Conservation (phyloP, 2,113 vertebrate genomes). For the Brachypteracias leptosomus region DNA sequence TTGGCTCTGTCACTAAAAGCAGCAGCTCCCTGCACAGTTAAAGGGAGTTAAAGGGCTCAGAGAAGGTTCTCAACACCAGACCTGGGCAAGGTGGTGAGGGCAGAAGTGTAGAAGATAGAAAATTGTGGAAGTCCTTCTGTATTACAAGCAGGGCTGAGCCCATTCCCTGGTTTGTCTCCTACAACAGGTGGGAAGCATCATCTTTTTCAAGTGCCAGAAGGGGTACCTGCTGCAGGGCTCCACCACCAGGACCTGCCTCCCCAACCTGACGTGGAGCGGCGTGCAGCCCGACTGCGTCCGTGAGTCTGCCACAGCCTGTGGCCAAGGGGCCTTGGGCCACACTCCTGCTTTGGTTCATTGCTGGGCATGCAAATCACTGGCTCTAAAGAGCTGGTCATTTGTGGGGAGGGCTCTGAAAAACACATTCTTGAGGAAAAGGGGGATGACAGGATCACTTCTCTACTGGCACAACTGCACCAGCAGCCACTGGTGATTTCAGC, state of each 20-base stretch:
- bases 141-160: rapidly evolving
- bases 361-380: background rate
- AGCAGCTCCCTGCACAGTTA: background rate
- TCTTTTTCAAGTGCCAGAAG: slow-evolving; percentile 93
- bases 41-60: background rate
- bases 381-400: background rate
- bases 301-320: slow-evolving; percentile 66
- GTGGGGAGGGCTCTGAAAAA: background rate
- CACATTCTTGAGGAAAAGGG: rapidly evolving
- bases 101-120: rapidly evolving
- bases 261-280: slow-evolving; percentile 97
- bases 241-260: slow-evolving; percentile 92
- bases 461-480: background rate
- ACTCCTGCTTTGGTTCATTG: background rate
- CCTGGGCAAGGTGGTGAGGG: background rate
- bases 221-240: slow-evolving; percentile 96
- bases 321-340: rapidly evolving
- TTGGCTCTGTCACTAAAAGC: too few relatives aligned
- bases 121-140: rapidly evolving
- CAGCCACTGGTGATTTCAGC: background rate
- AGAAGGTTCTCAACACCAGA: background rate
- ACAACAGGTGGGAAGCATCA: slow-evolving; percentile 81
- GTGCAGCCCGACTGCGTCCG: slow-evolving; percentile 91
- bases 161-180: background rate
- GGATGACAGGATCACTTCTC: background rate